A percentile compares a stretch with the other conserved stretches of the same genome.
Evolutionary conservation across 2,797 vertebrate species (phyloP).

Genomic region (Sus cebifrons): DNA sequence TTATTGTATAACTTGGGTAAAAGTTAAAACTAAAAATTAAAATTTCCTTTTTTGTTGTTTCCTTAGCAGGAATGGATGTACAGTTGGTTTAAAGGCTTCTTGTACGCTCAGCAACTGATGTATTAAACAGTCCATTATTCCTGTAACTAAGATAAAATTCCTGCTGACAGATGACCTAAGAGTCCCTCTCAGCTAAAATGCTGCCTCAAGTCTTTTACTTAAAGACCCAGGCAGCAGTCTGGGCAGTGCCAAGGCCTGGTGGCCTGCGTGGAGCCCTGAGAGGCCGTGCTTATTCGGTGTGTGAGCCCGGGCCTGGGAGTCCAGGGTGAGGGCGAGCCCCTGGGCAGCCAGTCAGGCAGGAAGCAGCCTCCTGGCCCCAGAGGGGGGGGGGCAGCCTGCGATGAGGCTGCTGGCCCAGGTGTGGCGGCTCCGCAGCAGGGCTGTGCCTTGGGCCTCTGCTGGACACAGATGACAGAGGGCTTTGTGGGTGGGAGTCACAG

Average conservation of each 20-base stretch:
- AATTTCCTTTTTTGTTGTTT: neutral
- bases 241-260: neutral
- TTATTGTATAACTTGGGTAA: neutral
- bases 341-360: neutral
- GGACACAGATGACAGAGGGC: neutral
- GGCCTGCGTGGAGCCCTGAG: neutral
- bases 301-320: neutral
- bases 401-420: neutral
- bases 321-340: neutral
- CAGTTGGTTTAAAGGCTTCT: constrained; percentile 33
- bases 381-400: neutral
- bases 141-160: constrained; percentile 44
- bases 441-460: neutral
- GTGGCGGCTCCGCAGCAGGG: accelerated
- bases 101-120: constrained; percentile 3
- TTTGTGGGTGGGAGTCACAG: neutral
- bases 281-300: neutral
- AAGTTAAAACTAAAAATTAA: constrained; percentile 51
- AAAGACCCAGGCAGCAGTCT: neutral
- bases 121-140: constrained; percentile 14
- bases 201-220: neutral
- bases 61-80: constrained; percentile 17
- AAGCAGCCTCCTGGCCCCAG: accelerated
- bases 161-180: neutral
- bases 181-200: neutral